Evolutionary conservation across 1,140 invertebrate genomes (phyloP), one percentile per base, ranked within the genome.

Genomic region (Saccostrea cuccullata): DNA sequence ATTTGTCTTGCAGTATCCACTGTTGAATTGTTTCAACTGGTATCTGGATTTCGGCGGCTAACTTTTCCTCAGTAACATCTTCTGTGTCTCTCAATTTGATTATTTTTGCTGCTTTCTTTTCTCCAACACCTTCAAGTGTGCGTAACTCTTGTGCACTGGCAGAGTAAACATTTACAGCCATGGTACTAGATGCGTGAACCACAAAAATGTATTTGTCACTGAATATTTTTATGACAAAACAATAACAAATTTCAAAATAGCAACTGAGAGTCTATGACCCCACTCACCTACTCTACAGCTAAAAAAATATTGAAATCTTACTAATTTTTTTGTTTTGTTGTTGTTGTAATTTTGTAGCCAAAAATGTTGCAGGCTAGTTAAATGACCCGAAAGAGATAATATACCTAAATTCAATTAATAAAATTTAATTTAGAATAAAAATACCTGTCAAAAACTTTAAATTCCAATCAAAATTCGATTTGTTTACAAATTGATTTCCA

Each of bases 111-210:
- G 64, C 20, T 70, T 70, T 70, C 9, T 70, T 70, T 26, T 70
- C 64, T 70, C 64, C 64, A 26, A 70, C 64, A 70, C 64, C 64
- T n/a, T 70, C 64, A 1, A 70, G 23, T 4, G 64, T 70, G 17
- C 64, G 64, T 26, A 70, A 70, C 67, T 70, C 67, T 11, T 70
- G 67, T 23, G 67, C 67, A 70, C n/a, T 70, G 15, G 67, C 67
- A 70, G 17, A 26, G n/a, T 70, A 70, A 26, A 70, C 26, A 70
- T 70, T 70, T 17, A 70, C 11, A 70, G 67, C 67, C 67, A 70
- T 70, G 9, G 67, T 70, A 23, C 15, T 70, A 70, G 12, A 23
- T 70, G 67, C 26, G 67, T 70, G 67, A 23, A 70, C 3, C 20
- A n/a, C n/a, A 26, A 23, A 47, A 70, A 58, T 17, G 17, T n/a